Conservation (phyloP, 2,888 invertebrate genomes). For the Habrosyne pyritoides region DNA sequence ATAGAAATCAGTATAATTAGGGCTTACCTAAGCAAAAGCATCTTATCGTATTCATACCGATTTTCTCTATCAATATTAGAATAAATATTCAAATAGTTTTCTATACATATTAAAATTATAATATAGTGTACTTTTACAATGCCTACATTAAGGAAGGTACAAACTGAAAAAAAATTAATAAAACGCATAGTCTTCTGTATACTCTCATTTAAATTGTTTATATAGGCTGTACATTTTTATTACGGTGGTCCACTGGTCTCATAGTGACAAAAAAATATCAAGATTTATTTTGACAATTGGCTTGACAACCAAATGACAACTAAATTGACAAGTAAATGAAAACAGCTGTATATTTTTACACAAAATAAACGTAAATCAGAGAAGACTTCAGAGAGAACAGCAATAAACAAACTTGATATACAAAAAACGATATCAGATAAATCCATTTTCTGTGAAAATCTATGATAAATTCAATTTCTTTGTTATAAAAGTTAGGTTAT, state of each 20-base stretch:
- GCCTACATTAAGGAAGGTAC: too few species aligned
- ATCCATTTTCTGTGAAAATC: slow-evolving; percentile 13
- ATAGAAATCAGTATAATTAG: too few species aligned
- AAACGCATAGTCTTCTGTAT: too few species aligned
- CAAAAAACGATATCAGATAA: slow-evolving; percentile 15
- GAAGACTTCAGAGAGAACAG: slow-evolving; percentile 12
- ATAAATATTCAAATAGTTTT: too few species aligned
- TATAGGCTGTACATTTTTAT: not conserved
- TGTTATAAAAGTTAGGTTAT: slow-evolving; percentile 65
- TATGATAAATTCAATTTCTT: slow-evolving; percentile 29
- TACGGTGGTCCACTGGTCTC: too few species aligned
- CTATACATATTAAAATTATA: too few species aligned
- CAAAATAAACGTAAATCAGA: slow-evolving; percentile 33
- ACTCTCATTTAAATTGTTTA: too few species aligned
- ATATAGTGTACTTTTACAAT: too few species aligned
- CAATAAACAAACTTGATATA: slow-evolving; percentile 18
- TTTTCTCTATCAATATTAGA: too few species aligned
- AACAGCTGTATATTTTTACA: slow-evolving; percentile 51
- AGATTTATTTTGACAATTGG: not conserved
- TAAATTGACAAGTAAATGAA: slow-evolving; percentile 76
- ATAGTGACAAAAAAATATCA: not conserved
- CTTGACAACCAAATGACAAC: slow-evolving; percentile 19
- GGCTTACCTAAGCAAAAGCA: too few species aligned
- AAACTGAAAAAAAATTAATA: too few species aligned
- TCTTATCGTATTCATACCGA: too few species aligned